Percentiles rank a stretch among this genome's conserved stretches.
phyloP scores from a whole-genome alignment of 2,113 vertebrate species.

The Phalacrocorax brasilianus region DNA sequence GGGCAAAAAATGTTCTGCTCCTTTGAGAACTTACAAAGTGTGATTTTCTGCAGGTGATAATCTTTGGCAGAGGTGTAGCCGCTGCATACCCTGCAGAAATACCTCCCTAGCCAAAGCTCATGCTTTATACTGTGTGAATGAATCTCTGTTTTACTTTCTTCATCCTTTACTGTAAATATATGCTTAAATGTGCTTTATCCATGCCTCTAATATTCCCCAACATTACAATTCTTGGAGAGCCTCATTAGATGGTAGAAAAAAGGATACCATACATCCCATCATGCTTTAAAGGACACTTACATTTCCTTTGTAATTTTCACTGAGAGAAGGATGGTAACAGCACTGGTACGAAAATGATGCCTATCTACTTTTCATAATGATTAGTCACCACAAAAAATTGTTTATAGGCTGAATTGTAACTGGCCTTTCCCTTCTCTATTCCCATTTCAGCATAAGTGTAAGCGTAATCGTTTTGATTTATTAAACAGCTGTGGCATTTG shows the following conservation, averaged over 20 bases:
- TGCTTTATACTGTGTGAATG: neutral
- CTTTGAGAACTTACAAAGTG: neutral
- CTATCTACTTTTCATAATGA: conserved; percentile 29
- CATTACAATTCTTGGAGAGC: neutral
- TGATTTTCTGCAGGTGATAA: neutral
- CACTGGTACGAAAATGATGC: conserved; percentile 37
- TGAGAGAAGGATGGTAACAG: neutral
- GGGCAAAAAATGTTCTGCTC: neutral
- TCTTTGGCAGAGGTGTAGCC: neutral
- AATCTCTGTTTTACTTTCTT: neutral
- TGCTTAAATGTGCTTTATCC: neutral
- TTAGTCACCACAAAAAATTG: conserved; percentile 2
- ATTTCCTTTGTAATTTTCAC: conserved; percentile 18
- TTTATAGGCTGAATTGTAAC: neutral
- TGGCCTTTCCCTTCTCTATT: neutral
- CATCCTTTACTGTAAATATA: neutral
- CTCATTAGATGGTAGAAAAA: neutral
- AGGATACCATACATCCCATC: neutral
- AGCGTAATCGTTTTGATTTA: neutral
- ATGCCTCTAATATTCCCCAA: neutral
- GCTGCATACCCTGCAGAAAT: neutral
- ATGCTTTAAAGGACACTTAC: neutral
- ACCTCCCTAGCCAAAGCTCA: neutral
- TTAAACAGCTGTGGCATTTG: neutral
- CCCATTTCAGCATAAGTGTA: neutral